Evolutionary conservation across 2,113 vertebrate genomes (phyloP), one percentile per base, ranked within the genome.

Genomic region (Nyctibius bracteatus): DNA sequence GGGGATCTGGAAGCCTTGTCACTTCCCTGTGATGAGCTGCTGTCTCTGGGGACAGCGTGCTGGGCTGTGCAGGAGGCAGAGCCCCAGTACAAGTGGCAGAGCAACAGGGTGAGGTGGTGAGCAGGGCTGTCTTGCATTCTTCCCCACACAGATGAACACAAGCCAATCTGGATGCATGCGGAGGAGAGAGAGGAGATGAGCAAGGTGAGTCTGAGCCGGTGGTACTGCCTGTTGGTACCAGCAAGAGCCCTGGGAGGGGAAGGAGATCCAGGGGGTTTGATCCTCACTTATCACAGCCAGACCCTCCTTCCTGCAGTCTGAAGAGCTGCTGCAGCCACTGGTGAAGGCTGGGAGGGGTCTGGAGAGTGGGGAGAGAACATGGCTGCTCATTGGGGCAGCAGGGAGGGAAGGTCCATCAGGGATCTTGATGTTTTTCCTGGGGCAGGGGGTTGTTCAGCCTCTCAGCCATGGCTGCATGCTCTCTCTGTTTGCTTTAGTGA

Each of bases 151-250:
- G 99, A 98, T 95, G 98, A 99, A 79, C 99, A 99, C 98, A 99
- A 99, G 91, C 99, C 99, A 28, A 99, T 99, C 97, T 99, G 99
- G 99, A 99, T 99, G 99, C 99, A 99, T 3, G 99, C 99, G 5
- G 99, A 99, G 93, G 99, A 99, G 92, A 98, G 99, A 86, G 99
- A 99, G 93, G 99, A 99, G 96, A 99, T 99, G 99, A 99, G 99
- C 98, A 99, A 99, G 98, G 99, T 99, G 96, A 98, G 98, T 96
- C 16, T 71, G 75, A 71, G 21, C 46, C 15, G n/a, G 20, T 35
- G 51, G 27, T 46, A 31, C 47, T 63, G 24, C 46, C 46, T 46
- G 18, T 62, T 65, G 14, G 19, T 16, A 46, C 61, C n/a, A 43
- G 39, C 22, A 35, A 63, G 43, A 75, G 51, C 37, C 17, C 44